Evolutionary conservation across 2,888 invertebrate genomes (phyloP).

Genomic region (Girardia tigrina): DNA sequence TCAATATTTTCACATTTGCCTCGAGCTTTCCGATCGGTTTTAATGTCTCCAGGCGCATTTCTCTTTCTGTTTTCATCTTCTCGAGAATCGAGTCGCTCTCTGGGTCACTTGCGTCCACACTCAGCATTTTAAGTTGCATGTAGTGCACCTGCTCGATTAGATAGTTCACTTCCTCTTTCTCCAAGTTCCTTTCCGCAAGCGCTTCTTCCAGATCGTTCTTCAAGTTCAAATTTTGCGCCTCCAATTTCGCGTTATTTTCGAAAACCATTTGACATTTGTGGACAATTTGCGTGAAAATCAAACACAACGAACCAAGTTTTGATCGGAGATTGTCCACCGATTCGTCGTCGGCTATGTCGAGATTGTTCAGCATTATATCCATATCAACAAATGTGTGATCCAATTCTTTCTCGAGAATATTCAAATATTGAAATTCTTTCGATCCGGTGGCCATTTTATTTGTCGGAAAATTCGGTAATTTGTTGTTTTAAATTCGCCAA

Average conservation of each 20-base stretch:
- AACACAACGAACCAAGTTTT: conserved; percentile 49
- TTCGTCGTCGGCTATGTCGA: conserved; percentile 40
- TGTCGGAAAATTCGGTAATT: no score
- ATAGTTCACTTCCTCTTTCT: conserved; percentile 58
- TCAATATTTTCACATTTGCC: conserved; percentile 49
- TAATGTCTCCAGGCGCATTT: neutral
- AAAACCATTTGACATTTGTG: conserved; percentile 72
- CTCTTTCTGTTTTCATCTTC: neutral
- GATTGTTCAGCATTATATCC: conserved; percentile 59
- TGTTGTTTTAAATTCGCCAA: no score
- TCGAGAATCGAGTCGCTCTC: neutral
- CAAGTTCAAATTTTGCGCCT: conserved; percentile 67
- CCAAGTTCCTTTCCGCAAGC: conserved; percentile 55
- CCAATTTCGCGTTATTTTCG: conserved; percentile 67
- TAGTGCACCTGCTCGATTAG: conserved; percentile 57
- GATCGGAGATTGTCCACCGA: conserved; percentile 40
- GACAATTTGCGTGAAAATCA: conserved; percentile 67
- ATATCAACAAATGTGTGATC: conserved; percentile 72
- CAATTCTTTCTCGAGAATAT: conserved; percentile 74
- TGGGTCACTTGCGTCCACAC: neutral
- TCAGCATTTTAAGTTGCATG: conserved; percentile 54
- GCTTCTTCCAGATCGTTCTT: conserved; percentile 63
- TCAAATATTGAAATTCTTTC: conserved; percentile 66
- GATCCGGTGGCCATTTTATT: conserved; percentile 48
- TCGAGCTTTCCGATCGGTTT: neutral